Evolutionary conservation across 2,113 vertebrate species (phyloP).

Genomic region (Chiloscyllium plagiosum): DNA sequence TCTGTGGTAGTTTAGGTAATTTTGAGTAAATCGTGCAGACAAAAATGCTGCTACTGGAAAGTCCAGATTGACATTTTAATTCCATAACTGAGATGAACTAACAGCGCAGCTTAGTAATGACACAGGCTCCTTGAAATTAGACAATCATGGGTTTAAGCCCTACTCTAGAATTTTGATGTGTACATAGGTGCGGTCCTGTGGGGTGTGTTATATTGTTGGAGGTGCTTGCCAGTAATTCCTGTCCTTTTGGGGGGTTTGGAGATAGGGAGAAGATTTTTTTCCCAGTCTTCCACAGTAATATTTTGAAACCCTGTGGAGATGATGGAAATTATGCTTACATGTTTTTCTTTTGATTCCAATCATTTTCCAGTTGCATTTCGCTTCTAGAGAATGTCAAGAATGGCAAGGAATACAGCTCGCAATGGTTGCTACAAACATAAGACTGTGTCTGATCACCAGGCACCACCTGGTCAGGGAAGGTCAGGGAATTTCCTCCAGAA

Average conservation of each 20-base stretch:
- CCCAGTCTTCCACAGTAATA: neutral
- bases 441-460: no score
- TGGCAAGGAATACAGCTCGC: no score
- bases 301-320: neutral
- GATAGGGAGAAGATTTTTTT: neutral
- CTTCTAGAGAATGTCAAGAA: no score
- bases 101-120: neutral
- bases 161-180: neutral
- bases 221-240: neutral
- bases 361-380: neutral
- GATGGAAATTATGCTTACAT: neutral
- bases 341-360: neutral
- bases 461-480: no score
- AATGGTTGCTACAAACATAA: no score
- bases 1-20: neutral
- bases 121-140: neutral
- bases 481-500: neutral
- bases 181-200: neutral
- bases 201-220: neutral
- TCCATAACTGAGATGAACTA: neutral
- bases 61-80: neutral
- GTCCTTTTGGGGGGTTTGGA: neutral
- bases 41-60: no score
- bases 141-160: neutral
- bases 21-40: neutral